These are phyloP conservation scores for Holothuria glaberrima DNA, from an alignment of 35 echinoderm and acorn worm species.

Conservation along the genomic window DNA sequence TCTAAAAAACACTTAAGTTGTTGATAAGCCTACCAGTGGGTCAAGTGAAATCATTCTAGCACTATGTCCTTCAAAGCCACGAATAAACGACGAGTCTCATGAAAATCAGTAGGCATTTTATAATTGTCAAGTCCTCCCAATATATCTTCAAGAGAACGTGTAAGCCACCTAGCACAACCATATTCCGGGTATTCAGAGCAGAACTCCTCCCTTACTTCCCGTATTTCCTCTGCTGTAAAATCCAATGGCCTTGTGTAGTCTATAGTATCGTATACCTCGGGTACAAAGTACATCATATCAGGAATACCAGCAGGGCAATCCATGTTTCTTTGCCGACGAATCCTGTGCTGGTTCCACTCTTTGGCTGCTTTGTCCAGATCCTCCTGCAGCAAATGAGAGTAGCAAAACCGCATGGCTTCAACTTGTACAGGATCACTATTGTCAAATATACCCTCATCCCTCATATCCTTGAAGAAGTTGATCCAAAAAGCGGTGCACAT, in stretches of 20 bases:
- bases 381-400: neutral
- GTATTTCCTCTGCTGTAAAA: conserved; percentile 34
- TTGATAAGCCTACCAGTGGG: neutral
- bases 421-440: conserved; percentile 27
- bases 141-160: conserved; percentile 22
- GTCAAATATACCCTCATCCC: conserved; percentile 11
- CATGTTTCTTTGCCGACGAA: conserved; percentile 40
- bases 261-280: conserved; percentile 5
- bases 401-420: conserved; percentile 23
- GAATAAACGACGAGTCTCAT: conserved; percentile 36
- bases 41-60: neutral
- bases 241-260: conserved; percentile 29
- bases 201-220: conserved; percentile 14
- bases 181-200: conserved; percentile 21
- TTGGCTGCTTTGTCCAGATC: conserved; percentile 5
- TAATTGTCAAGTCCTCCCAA: conserved; percentile 20
- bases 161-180: conserved; percentile 24
- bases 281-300: conserved; percentile 29
- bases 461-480: conserved; percentile 22
- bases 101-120: conserved; percentile 24
- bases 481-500: neutral
- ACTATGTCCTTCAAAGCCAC: conserved; percentile 5
- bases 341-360: conserved; percentile 44
- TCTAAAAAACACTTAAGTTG: no score
- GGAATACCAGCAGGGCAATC: conserved; percentile 30